Percentiles rank a stretch among this genome's conserved stretches.
These are phyloP conservation scores for Lutraria lutraria DNA, from an alignment of 2,888 invertebrate species.

Conservation along the genomic window DNA sequence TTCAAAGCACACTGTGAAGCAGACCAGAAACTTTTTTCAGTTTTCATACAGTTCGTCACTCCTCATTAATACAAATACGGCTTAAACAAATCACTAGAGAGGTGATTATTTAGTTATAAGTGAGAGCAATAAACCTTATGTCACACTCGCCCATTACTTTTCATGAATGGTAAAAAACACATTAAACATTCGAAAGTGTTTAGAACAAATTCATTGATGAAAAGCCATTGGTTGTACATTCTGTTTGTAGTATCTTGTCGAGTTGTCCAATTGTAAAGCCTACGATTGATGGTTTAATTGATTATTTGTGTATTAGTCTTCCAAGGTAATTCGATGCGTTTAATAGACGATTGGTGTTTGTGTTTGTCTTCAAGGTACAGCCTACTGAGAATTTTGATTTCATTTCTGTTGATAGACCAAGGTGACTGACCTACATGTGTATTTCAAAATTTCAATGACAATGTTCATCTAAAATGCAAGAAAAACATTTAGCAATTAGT, in stretches of 20 bases:
- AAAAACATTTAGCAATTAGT: too few species aligned
- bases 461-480: too few species aligned
- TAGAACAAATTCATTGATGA: neutral
- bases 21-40: constrained; percentile 25
- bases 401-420: too few species aligned
- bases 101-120: neutral
- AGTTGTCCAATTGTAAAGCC: neutral
- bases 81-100: constrained; percentile 23
- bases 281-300: neutral
- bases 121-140: neutral
- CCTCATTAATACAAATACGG: constrained; percentile 32
- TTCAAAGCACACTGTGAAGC: constrained; percentile 8
- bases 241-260: neutral
- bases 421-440: too few species aligned
- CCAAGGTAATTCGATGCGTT: neutral
- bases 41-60: constrained; percentile 6
- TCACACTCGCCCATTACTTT: neutral
- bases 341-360: neutral
- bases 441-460: too few species aligned
- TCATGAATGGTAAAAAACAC: neutral
- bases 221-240: neutral
- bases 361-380: too few species aligned
- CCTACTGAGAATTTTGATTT: too few species aligned
- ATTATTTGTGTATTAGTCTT: neutral
- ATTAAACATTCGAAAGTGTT: neutral